Conservation (phyloP, 2,797 vertebrate genomes). For the Pangasius macronema region DNA sequence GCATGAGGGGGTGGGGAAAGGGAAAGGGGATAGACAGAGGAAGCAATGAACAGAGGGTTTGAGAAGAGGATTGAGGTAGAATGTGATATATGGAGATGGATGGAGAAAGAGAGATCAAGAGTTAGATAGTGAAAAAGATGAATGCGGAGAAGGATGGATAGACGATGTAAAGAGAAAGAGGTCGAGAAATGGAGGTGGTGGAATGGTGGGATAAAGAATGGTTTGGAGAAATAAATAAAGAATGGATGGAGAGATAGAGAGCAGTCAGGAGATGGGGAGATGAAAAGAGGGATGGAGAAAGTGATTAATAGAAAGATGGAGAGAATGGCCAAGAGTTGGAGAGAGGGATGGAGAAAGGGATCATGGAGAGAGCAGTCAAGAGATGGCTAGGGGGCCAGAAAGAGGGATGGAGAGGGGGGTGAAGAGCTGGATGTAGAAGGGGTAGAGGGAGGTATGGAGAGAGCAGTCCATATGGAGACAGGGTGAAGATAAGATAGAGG, state of each 20-base stretch:
- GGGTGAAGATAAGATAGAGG: neutral
- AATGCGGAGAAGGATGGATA: neutral
- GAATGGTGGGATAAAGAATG: neutral
- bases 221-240: neutral
- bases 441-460: neutral
- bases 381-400: neutral
- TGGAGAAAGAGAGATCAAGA: slow-evolving; percentile 17
- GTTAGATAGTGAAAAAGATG: neutral
- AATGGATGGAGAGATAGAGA: neutral
- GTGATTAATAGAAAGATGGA: no score
- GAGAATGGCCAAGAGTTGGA: neutral
- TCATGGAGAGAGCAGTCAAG: neutral
- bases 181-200: neutral
- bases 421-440: neutral
- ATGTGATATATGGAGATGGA: slow-evolving; percentile 25
- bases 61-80: neutral
- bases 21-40: slow-evolving; percentile 36
- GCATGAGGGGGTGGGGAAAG: no score
- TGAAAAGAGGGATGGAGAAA: neutral
- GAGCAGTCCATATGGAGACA: neutral
- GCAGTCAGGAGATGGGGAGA: neutral
- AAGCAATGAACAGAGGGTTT: neutral
- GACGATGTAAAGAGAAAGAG: neutral
- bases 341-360: neutral
- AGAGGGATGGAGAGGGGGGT: neutral